These are phyloP conservation scores for Chloropsis hardwickii DNA, from an alignment of 2,113 vertebrate species.

Conservation along the genomic window DNA sequence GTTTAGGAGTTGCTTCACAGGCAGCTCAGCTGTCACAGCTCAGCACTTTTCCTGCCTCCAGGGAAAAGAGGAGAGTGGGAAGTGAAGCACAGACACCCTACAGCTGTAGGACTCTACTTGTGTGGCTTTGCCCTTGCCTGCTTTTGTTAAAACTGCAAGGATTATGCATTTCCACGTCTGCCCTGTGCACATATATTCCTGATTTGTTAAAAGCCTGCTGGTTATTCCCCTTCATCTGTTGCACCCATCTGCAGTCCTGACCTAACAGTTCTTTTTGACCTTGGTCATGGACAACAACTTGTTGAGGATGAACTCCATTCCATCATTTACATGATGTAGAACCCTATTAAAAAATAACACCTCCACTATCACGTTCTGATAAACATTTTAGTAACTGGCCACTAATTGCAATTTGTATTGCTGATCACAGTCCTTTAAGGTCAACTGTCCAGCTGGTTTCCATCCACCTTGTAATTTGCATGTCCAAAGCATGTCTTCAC, in stretches of 20 bases:
- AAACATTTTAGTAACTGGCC: neutral
- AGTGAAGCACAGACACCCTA: neutral
- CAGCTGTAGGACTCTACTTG: neutral
- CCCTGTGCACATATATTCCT: neutral
- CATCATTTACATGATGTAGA: neutral
- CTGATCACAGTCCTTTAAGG: neutral
- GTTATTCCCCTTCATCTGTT: neutral
- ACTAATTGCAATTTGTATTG: neutral
- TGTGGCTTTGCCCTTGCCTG: neutral
- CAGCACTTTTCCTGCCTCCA: neutral
- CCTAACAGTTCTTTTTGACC: neutral
- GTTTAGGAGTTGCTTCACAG: neutral
- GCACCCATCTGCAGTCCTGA: neutral
- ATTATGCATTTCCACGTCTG: neutral
- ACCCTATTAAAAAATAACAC: neutral
- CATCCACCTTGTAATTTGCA: neutral
- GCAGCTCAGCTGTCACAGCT: neutral
- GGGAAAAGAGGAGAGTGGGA: neutral
- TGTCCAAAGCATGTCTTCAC: neutral
- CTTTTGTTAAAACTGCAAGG: neutral
- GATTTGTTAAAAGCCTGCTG: neutral
- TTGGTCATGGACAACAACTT: neutral
- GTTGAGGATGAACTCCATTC: neutral
- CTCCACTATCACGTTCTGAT: neutral
- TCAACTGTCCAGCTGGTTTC: neutral